Base-by-base conservation (phyloP, 2,113 vertebrate genomes). In the Engraulis encrasicolus region DNA sequence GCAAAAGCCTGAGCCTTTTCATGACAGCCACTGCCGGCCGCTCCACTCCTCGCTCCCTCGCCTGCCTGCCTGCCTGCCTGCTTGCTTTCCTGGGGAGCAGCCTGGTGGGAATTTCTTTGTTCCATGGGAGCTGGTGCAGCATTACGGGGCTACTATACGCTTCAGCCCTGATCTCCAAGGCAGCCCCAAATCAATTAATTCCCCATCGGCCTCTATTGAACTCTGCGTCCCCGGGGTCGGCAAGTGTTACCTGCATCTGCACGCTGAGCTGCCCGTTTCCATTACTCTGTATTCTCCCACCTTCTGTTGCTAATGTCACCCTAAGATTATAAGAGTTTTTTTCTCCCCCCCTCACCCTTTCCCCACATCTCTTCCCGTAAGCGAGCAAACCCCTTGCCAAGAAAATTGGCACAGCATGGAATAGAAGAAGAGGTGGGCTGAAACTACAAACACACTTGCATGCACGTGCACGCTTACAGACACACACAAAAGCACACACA, bases 91-190 rank as follows among this genome's bases (percentile, higher is more conserved):
- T 15, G 34, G 23, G 9, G 58, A 61, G 77, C 52, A 40, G 84
- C 79, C 61, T 61, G n/a, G n/a, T n/a, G 61, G 88, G 83, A 84
- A 86, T 85, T 85, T 84, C 15, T 84, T 80, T 85, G 66, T 74
- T 74, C 37, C 84, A 58, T 37, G 48, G 54, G 45, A 80, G 19
- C 81, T n/a, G 37, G 77, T 40, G 31, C 17, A 52, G 78, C 38
- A 74, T 74, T 27, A 34, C 66, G 17, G 66, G 66, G 66, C n/a
- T n/a, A n/a, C n/a, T n/a, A n/a, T 74, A 85, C 79, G 78, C 48
- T n/a, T 17, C 71, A 61, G 80, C 45, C 78, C 78, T 50, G 45
- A 82, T 74, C 4, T 34, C 66, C 14, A 34, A n/a, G 66, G 66
- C 80, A 78, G 80, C 74, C 74, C n/a, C 34, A 23, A 85, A 74